Evolutionary conservation across 2,113 vertebrate genomes (phyloP).

Genomic region (Paralichthys olivaceus): DNA sequence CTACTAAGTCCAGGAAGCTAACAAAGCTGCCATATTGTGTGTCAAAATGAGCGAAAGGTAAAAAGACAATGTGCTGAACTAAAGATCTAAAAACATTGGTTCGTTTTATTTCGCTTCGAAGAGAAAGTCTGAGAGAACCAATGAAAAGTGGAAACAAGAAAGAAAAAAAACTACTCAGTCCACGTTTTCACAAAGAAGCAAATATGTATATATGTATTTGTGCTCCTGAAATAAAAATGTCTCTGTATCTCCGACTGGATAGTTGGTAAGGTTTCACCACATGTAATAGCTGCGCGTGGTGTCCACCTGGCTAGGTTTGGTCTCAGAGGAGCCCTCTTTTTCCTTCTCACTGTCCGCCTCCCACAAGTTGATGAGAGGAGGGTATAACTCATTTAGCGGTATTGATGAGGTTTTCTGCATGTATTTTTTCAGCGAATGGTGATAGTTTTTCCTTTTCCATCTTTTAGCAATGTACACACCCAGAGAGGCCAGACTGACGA

Average conservation of each 20-base stretch:
- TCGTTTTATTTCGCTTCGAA: constrained; percentile 80
- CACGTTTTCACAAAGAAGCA: constrained; percentile 90
- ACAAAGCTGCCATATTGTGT: constrained; percentile 84
- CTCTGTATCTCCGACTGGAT: constrained; percentile 12
- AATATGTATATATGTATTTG: constrained; percentile 77
- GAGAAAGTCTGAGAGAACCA: constrained; percentile 81
- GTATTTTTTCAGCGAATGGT: constrained; percentile 98
- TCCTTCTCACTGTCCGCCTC: constrained; percentile 96
- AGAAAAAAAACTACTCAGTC: constrained; percentile 79
- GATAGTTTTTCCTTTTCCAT: constrained; percentile 97
- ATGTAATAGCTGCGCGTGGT: constrained; percentile 99
- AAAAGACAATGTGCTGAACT: constrained; percentile 89
- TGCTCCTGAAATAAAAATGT: constrained; percentile 68
- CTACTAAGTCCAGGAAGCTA: constrained; percentile 82
- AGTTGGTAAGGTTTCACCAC: constrained; percentile 89
- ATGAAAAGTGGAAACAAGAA: constrained; percentile 75
- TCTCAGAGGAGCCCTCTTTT: constrained; percentile 90
- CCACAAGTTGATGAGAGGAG: constrained; percentile 98
- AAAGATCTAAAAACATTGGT: constrained; percentile 83
- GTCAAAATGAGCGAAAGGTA: constrained; percentile 74
- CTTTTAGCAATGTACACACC: constrained; percentile 90
- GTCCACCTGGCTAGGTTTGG: constrained; percentile 94
- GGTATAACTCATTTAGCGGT: constrained; percentile 96
- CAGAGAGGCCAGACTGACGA: constrained; percentile 90
- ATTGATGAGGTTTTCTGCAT: constrained; percentile 99